Conservation (phyloP, 2,888 invertebrate species). For the Watsonalla binaria region DNA sequence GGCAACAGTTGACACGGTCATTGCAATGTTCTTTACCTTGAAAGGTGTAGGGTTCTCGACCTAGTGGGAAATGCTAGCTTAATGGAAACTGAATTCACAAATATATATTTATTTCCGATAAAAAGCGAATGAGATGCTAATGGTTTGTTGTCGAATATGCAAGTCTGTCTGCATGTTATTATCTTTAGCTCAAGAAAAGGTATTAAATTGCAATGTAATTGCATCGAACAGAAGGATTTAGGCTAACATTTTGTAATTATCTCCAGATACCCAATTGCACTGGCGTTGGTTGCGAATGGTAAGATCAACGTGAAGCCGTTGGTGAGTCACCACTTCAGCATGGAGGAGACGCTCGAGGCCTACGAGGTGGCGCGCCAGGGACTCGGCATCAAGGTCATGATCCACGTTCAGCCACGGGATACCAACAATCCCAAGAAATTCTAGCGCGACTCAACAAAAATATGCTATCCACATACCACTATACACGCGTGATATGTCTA, state of each 20-base stretch:
- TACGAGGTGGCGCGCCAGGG: conserved; percentile 90
- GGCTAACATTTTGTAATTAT: not conserved
- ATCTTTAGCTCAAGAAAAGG: too few relatives aligned
- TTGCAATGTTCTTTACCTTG: too few relatives aligned
- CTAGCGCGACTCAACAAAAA: conserved; percentile 14
- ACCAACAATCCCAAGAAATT: conserved; percentile 67
- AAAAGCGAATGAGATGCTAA: too few relatives aligned
- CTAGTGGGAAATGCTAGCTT: too few relatives aligned
- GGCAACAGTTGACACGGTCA: too few relatives aligned
- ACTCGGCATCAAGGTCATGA: conserved; percentile 92
- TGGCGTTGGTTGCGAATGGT: conserved; percentile 87
- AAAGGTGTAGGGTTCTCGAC: too few relatives aligned
- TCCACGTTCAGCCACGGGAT: conserved; percentile 81
- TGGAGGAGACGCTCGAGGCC: conserved; percentile 88
- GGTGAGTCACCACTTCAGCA: conserved; percentile 88
- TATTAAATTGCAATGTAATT: not conserved
- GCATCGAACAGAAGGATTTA: not conserved
- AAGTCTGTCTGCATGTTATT: too few relatives aligned
- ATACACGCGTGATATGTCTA: too few relatives aligned
- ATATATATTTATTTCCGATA: too few relatives aligned
- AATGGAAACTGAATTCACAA: too few relatives aligned
- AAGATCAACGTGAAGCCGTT: conserved; percentile 88
- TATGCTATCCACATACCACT: too few relatives aligned
- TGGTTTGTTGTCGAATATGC: too few relatives aligned
- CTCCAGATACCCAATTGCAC: conserved; percentile 86